Evolutionary conservation across 2,888 invertebrate genomes (phyloP).

Genomic region (Exocentrus adspersus): DNA sequence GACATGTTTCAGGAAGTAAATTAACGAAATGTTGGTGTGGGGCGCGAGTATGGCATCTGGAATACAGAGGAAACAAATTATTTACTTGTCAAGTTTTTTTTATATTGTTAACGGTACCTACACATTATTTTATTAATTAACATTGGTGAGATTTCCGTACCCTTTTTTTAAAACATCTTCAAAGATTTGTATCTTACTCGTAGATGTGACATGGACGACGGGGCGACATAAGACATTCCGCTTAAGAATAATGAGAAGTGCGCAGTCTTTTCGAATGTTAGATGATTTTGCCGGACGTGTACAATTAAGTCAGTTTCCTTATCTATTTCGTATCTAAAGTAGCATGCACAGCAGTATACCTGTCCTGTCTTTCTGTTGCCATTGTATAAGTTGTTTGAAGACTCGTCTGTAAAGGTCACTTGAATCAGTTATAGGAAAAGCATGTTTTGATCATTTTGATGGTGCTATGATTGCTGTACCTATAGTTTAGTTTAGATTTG

Average conservation of each 20-base stretch:
- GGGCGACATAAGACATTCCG: not conserved
- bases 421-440: no score
- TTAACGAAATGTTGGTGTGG: not conserved
- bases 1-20: not conserved
- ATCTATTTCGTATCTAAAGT: slow-evolving; percentile 3
- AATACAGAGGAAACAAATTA: no score
- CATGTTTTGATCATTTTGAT: no score
- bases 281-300: slow-evolving; percentile 5
- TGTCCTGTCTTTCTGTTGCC: not conserved
- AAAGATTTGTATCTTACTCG: not conserved
- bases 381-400: not conserved
- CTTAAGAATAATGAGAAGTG: not conserved
- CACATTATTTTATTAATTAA: no score
- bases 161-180: no score
- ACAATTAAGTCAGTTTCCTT: slow-evolving; percentile 11
- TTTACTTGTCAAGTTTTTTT: no score
- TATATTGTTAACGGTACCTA: no score
- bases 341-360: not conserved
- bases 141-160: no score
- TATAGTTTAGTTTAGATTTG: no score
- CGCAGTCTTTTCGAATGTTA: not conserved
- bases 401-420: not conserved
- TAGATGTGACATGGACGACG: not conserved
- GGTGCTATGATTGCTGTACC: no score
- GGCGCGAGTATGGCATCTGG: no score